Base-by-base conservation (phyloP, 1,140 invertebrate species). In the Drosophila murphyi region DNA sequence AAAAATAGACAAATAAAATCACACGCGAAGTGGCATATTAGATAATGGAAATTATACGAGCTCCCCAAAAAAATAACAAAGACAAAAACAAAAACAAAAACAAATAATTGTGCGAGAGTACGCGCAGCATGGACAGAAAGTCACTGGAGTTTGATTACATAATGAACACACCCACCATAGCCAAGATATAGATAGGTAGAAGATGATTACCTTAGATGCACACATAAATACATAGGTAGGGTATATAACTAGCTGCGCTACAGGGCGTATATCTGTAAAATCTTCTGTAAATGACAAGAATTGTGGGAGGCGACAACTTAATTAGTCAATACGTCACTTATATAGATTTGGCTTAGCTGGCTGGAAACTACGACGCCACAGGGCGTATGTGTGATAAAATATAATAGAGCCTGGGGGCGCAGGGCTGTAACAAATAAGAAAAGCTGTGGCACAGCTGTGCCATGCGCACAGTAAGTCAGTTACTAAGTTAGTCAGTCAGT, bases 41-140 rank as follows among this genome's bases (percentile, higher is more conserved):
- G 68, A 85, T 69, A 88, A 87, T 82, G 55, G 55, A 82, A 88
- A 86, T 88, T 76, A 76, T 76, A 80, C 72, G 12, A 41, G 29
- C 59, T 32, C 50, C 41, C n/a, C 62, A 63, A 67, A 37, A 55
- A 39, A 54, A 64, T 43, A 47, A 57, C 5, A 64, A 78, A 72
- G 59, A 72, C 63, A 48, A 41, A 48, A 47, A 41, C 80, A 83
- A 81, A 86, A 78, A 78, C 60, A 85, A 75, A 68, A 72, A 90
- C 63, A 78, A 70, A 85, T 73, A 55, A 72, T 69, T 75, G 47
- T 77, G 67, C 74, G 74, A 70, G 72, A 47, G 50, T 72, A 78
- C 57, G 51, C 70, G 64, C 65, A 56, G 59, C 78, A 63, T 69
- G 50, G 51, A 59, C 54, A 47, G 45, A 69, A 79, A 61, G 62